Evolutionary conservation across 2,113 vertebrate genomes (phyloP), one percentile per base, ranked within the genome.

Genomic region (Tupaia tana): DNA sequence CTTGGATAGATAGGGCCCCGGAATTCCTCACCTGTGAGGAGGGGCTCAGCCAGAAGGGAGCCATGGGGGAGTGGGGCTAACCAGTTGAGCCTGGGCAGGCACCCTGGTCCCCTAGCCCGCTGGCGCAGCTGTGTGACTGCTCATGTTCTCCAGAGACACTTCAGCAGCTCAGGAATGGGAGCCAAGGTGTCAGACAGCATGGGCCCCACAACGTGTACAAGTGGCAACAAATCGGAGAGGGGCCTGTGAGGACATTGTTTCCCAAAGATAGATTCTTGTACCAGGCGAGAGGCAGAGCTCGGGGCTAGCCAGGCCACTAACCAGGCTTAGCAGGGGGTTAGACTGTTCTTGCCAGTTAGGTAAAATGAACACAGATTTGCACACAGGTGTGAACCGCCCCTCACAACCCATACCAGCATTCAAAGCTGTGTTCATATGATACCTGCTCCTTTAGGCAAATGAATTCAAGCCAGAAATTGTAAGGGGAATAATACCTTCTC

Each of bases 401-500:
- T 61, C 56, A 27, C 0, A 27, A 52, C 43, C 43, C 31, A 14
- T 1, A 31, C 43, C 11, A 34, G 71, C 58, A 2, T 71, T 86
- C 29, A 22, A 22, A 81, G 34, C 24, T 8, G 24, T 14, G 14
- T 29, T 83, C 85, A 27, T 0, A 22, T 0, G 29, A 75, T 52
- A 73, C 61, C 70, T 34, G 56, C 24, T 91, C 75, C 86, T 92
- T 92, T 86, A 96, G 93, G 96, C 93, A 96, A 95, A 97, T 31
- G 9, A 92, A 98, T 91, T 96, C 74, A 79, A 94, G 90, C 61
- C 79, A 95, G 97, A 95, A 96, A 95, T 22, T 91, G 75, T 94
- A 92, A 43, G 12, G n/a, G 90, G 92, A 97, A 97, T 87, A 96
- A 97, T 85, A 91, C 75, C 70, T 95, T 97, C 82, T 84, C 25